These are phyloP conservation scores for Micronycteris hirsuta DNA, from an alignment of 2,113 vertebrate species.

Conservation along the genomic window DNA sequence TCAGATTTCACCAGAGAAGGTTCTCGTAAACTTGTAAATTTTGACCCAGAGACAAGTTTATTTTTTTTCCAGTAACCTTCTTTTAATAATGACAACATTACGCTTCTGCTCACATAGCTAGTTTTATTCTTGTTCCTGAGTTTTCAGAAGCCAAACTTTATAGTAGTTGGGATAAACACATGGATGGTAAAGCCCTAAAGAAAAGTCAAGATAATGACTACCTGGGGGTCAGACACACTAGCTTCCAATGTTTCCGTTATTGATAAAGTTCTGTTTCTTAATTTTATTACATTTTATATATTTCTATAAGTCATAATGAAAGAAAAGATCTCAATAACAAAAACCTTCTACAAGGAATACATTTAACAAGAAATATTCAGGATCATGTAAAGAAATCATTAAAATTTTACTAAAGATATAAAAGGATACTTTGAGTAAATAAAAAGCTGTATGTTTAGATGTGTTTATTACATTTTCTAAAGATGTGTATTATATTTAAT, in stretches of 20 bases:
- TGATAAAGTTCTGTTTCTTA: slow-evolving; percentile 10
- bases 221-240: neutral
- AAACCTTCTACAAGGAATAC: neutral
- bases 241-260: neutral
- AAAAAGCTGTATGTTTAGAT: neutral
- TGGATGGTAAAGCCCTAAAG: neutral
- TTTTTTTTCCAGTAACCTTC: neutral
- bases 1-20: neutral
- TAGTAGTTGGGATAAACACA: neutral
- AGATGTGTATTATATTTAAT: neutral
- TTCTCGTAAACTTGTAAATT: neutral
- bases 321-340: neutral
- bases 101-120: neutral
- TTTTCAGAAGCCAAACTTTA: neutral
- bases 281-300: neutral
- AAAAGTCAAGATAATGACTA: neutral
- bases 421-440: neutral
- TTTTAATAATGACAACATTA: neutral
- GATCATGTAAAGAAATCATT: neutral
- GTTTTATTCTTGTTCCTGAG: neutral
- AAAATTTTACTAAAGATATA: neutral
- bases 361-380: neutral
- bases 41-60: neutral
- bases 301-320: neutral
- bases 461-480: neutral